Conservation (phyloP, 2,797 vertebrate genomes). For the Nothura maculosa region DNA sequence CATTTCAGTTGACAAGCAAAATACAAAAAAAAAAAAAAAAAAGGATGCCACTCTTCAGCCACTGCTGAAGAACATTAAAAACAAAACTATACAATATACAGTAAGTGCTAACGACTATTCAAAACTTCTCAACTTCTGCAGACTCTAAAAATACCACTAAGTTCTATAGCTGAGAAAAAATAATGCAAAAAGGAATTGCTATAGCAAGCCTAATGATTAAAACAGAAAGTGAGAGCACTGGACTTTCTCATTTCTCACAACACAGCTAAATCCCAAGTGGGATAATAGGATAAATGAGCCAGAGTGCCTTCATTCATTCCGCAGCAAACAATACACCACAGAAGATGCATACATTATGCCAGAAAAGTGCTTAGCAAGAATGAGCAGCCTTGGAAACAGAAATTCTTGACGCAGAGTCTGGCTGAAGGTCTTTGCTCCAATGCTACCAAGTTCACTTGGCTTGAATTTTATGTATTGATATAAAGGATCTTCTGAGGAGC, state of each 20-base stretch:
- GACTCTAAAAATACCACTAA: background rate
- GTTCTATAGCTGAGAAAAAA: constrained; percentile 21
- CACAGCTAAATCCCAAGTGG: constrained; percentile 30
- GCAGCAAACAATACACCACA: constrained; percentile 31
- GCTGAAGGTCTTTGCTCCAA: constrained; percentile 45
- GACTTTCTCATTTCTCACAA: constrained; percentile 15
- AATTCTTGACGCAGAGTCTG: constrained; percentile 52
- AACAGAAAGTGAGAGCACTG: constrained; percentile 23
- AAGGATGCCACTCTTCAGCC: background rate
- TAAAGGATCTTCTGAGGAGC: constrained; percentile 48
- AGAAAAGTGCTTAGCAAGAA: constrained; percentile 42
- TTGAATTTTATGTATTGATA: constrained; percentile 30
- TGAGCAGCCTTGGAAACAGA: constrained; percentile 49
- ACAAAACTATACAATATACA: background rate
- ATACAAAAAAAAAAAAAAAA: background rate
- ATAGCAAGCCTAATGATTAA: constrained; percentile 38
- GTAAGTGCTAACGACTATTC: background rate
- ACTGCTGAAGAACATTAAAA: background rate
- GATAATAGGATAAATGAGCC: constrained; percentile 40
- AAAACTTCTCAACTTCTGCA: background rate
- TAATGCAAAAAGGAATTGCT: background rate
- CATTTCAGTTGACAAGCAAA: background rate
- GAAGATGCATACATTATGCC: constrained; percentile 57
- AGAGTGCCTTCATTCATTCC: constrained; percentile 34
- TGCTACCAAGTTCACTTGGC: constrained; percentile 2